These are phyloP conservation scores for Ophthalmolycus amberensis DNA, from an alignment of 2,113 vertebrate species.

Conservation along the genomic window DNA sequence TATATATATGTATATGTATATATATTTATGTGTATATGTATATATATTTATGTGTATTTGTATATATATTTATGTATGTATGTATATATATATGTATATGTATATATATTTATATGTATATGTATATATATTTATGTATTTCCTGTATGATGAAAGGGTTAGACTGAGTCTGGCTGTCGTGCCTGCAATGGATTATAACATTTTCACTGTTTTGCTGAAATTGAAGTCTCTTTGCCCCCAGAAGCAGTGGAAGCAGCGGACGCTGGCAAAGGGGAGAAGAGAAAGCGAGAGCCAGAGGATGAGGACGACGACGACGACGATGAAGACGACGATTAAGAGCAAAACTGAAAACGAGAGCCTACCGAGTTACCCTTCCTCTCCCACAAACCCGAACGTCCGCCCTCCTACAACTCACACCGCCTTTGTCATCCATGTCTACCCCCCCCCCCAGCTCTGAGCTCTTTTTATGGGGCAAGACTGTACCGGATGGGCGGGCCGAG, in stretches of 20 bases:
- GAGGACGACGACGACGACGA: slow-evolving; percentile 91
- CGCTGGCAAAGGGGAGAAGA: slow-evolving; percentile 88
- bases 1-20: no score
- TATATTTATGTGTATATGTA: no score
- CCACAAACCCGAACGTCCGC: slow-evolving; percentile 71
- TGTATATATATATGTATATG: no score
- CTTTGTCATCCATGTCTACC: slow-evolving; percentile 65
- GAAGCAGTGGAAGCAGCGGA: slow-evolving; percentile 85
- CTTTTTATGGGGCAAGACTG: slow-evolving; percentile 86
- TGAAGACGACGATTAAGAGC: slow-evolving; percentile 82
- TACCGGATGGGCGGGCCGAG: slow-evolving; percentile 86
- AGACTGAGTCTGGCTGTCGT: neutral
- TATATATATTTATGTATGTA: no score
- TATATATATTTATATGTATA: no score
- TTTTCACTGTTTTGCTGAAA: neutral
- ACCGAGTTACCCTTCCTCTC: slow-evolving; percentile 69
- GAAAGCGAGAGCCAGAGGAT: slow-evolving; percentile 92
- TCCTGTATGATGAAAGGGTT: neutral
- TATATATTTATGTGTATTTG: no score
- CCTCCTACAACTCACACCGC: slow-evolving; percentile 66
- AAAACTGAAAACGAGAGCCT: slow-evolving; percentile 67
- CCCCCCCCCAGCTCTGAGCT: slow-evolving; percentile 75
- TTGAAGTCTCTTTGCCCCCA: slow-evolving; percentile 31
- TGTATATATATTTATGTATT: no score
- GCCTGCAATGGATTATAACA: neutral